Percentiles rank a stretch among this genome's conserved stretches.
Evolutionary conservation across 2,888 invertebrate genomes (phyloP).

Genomic region (Acronicta psi): DNA sequence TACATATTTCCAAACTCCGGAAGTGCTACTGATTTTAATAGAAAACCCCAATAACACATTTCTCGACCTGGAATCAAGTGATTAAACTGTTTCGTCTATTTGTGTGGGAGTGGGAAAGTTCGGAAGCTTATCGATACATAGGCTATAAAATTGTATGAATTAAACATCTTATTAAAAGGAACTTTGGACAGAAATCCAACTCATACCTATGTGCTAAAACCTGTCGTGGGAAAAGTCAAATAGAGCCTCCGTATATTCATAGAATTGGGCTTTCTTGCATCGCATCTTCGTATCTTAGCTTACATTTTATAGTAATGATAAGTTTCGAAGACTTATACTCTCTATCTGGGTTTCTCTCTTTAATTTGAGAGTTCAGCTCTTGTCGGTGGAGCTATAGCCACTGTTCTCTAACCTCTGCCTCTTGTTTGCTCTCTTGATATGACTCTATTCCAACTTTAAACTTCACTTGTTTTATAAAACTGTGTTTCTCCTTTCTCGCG

Average conservation of each 20-base stretch:
- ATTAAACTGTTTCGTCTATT: not conserved
- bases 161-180: conserved; percentile 16
- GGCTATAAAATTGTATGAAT: conserved; percentile 11
- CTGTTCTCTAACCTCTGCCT: no score
- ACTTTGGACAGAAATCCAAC: not conserved
- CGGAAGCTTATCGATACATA: not conserved
- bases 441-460: no score
- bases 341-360: no score
- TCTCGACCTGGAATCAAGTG: no score
- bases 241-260: not conserved
- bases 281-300: not conserved
- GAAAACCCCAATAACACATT: no score
- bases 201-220: conserved; percentile 5
- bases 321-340: not conserved
- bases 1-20: no score
- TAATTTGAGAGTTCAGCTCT: no score
- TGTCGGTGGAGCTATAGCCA: no score
- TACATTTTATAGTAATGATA: not conserved
- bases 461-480: no score
- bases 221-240: conserved; percentile 8
- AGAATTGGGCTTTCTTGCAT: not conserved
- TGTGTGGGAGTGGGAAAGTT: not conserved
- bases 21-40: no score
- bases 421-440: no score
- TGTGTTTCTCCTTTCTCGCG: no score